Evolutionary conservation across 2,113 vertebrate genomes (phyloP), one percentile per base, ranked within the genome.

Genomic region (Rhinogobius similis): DNA sequence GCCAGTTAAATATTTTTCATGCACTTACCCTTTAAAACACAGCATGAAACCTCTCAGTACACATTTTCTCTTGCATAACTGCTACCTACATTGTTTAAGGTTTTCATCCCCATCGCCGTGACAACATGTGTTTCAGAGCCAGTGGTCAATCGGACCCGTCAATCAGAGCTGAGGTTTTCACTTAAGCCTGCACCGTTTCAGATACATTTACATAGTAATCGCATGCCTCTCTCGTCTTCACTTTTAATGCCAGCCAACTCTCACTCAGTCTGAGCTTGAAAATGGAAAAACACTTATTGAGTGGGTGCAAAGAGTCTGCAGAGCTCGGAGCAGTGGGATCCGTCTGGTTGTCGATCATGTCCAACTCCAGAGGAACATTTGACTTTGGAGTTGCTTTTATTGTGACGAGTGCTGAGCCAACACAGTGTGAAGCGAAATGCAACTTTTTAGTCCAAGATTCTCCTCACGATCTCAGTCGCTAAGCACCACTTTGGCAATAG

Each of bases 401-500:
- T 32, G 74, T 77, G 36, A 77, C 65, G 53, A 80, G 70, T 75
- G 77, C 70, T 70, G 66, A 77, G 75, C 73, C 72, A 78, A 80
- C 84, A 53, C 68, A 39, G 39, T 78, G 77, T n/a, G 53, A 81
- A 72, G 44, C 79, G 12, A 36, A 53, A 83, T 63, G 68, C 67
- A 75, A n/a, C 52, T 1, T 1, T 69, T 36, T 24, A 68, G 63
- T 69, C 78, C 72, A 52, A 83, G 73, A 90, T 85, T 89, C 87
- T 21, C 81, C 75, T 88, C 86, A 90, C 78, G 72, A 44, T 72
- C 61, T 24, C 62, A 39, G 79, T 88, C 75, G 61, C 85, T 62
- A 59, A 75, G 86, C 72, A 72, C 72, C 26, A 21, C 48, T 1
- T 4, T 82, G 73, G 72, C 67, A 62, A 62, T 66, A 70, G 18